A percentile compares a stretch with the other conserved stretches of the same genome.
These are phyloP conservation scores for Tetranychus piercei DNA, from an alignment of 2,888 invertebrate species.

Conservation along the genomic window DNA sequence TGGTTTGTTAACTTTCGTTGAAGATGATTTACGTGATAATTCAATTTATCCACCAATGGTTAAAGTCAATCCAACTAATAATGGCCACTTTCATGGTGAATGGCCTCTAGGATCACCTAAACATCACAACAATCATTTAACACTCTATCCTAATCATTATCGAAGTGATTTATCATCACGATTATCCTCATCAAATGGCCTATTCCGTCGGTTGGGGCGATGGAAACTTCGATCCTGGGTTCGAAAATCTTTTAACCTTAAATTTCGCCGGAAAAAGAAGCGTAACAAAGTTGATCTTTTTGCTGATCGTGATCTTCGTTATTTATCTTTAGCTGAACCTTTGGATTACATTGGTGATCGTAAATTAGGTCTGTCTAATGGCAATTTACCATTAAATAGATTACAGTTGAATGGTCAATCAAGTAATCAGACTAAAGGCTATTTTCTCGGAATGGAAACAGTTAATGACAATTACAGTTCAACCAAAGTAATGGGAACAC, in stretches of 20 bases:
- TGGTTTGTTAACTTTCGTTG: background rate
- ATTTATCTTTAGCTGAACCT: slow-evolving; percentile 3
- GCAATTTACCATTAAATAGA: background rate
- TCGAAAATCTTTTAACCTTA: slow-evolving; percentile 7
- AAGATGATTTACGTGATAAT: background rate
- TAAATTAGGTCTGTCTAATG: background rate
- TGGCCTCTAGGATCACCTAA: background rate
- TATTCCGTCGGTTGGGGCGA: background rate
- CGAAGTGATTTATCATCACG: background rate
- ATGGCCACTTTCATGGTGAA: too few species aligned
- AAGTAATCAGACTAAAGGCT: background rate
- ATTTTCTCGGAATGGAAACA: background rate
- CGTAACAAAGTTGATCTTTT: background rate
- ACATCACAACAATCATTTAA: background rate
- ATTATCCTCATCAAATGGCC: background rate
- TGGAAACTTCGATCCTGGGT: slow-evolving; percentile 1
- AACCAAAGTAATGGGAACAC: background rate
- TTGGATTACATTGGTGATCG: background rate
- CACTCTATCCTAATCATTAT: background rate
- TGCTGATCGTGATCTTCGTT: slow-evolving; percentile 3
- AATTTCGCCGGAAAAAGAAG: background rate
- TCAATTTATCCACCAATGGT: background rate
- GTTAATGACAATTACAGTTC: background rate
- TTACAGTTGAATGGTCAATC: background rate
- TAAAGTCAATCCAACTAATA: background rate